phyloP scores from a whole-genome alignment of 2,113 vertebrate genomes.

The Muscicapa adusta region DNA sequence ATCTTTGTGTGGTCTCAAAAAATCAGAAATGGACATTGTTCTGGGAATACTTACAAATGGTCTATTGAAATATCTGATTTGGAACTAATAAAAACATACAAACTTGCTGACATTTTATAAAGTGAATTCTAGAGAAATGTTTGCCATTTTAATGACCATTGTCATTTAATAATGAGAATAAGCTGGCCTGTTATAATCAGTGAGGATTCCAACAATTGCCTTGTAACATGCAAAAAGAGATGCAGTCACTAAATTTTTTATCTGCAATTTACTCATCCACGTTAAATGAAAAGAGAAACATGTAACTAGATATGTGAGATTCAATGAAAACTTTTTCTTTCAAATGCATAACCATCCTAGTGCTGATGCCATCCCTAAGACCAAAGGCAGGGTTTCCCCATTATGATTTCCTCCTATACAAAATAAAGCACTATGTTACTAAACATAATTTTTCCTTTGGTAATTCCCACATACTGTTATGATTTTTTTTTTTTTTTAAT shows the following conservation, averaged over 20 bases:
- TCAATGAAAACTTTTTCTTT: background rate
- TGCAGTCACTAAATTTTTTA: slow-evolving; percentile 1
- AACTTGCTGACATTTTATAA: slow-evolving; percentile 76
- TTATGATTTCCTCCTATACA: background rate
- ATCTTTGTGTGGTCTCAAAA: slow-evolving; percentile 52
- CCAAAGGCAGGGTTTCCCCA: background rate
- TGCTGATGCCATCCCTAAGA: background rate
- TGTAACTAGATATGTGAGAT: background rate
- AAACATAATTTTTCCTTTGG: background rate
- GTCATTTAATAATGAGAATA: slow-evolving; percentile 64
- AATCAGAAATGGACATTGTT: slow-evolving; percentile 63
- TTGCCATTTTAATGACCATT: slow-evolving; percentile 70
- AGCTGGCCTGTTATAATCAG: slow-evolving; percentile 33
- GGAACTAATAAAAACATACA: slow-evolving; percentile 75
- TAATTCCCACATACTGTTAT: background rate
- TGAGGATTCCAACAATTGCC: slow-evolving; percentile 12
- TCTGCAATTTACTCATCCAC: slow-evolving; percentile 14
- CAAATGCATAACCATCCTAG: background rate
- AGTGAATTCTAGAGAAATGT: slow-evolving; percentile 69
- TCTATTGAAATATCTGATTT: slow-evolving; percentile 76
- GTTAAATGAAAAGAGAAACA: background rate
- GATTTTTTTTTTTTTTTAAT: background rate
- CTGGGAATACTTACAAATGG: slow-evolving; percentile 73
- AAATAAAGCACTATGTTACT: background rate
- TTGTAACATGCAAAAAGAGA: slow-evolving; percentile 9